Evolutionary conservation across 1,140 invertebrate species (phyloP).

Genomic region (Pseudomyrmex dendroicus): DNA sequence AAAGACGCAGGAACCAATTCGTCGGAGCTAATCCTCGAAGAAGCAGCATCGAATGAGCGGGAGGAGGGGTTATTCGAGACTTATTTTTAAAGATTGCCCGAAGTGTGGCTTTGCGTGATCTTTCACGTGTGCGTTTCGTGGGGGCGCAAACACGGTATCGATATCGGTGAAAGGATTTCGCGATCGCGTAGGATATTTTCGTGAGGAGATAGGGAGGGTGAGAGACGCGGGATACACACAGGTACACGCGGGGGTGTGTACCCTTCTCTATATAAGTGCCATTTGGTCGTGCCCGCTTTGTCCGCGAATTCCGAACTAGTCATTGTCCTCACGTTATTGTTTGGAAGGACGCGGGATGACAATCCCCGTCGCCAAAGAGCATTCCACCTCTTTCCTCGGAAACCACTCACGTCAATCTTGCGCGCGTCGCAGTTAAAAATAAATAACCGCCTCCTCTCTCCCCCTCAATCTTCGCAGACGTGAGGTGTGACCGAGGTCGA

Average conservation of each 20-base stretch:
- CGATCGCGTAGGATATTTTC: conserved; percentile 57
- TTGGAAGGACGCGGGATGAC: conserved; percentile 64
- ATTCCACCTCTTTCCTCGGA: not conserved
- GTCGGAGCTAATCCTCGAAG: conserved; percentile 1
- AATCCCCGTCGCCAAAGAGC: conserved; percentile 48
- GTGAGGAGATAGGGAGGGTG: conserved; percentile 12
- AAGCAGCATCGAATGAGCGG: conserved; percentile 29
- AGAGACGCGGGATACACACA: conserved; percentile 49
- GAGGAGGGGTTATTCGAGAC: not conserved
- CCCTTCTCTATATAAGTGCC: conserved; percentile 66
- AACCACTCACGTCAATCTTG: conserved; percentile 18
- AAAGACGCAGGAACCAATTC: conserved; percentile 1
- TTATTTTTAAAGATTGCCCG: conserved; percentile 38
- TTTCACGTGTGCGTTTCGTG: conserved; percentile 43
- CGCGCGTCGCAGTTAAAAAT: not conserved
- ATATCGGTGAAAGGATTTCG: conserved; percentile 65
- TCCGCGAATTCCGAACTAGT: conserved; percentile 65
- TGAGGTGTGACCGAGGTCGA: not conserved
- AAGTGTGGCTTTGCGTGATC: conserved; percentile 69
- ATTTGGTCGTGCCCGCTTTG: conserved; percentile 64
- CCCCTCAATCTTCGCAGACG: not conserved
- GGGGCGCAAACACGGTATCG: conserved; percentile 32
- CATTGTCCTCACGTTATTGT: conserved; percentile 70
- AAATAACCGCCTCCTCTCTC: conserved; percentile 5
- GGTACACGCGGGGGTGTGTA: conserved; percentile 16